Conservation (phyloP, 2,888 invertebrate genomes). For the Invenusta paracnida region DNA sequence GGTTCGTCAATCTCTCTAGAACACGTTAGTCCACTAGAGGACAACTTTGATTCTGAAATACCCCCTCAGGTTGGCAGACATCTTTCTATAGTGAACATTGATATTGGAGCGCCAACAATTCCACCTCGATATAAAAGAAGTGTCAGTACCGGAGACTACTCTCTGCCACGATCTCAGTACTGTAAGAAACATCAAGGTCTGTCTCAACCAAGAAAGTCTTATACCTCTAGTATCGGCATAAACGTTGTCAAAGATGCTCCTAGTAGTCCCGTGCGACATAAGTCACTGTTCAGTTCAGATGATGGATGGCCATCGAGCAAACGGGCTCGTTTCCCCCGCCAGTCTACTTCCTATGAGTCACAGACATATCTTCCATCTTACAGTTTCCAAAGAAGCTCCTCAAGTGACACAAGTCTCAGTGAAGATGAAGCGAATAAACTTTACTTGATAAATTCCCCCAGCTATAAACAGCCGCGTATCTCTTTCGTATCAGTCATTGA, state of each 20-base stretch:
- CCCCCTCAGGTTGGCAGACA: too few species aligned
- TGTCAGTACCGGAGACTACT: not conserved
- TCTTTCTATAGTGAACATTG: constrained; percentile 6
- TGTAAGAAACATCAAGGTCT: not conserved
- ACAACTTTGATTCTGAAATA: too few species aligned
- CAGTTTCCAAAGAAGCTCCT: not conserved
- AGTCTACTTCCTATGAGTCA: not conserved
- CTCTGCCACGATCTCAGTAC: not conserved
- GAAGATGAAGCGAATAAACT: not conserved
- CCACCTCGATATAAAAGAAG: constrained; percentile 1
- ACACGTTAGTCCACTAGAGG: not conserved
- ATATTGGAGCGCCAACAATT: not conserved
- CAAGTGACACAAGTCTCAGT: not conserved
- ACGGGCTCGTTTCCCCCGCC: not conserved
- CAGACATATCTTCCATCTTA: not conserved
- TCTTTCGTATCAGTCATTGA: constrained; percentile 2
- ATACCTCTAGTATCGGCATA: not conserved
- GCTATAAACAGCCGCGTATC: too few species aligned
- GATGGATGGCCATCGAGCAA: constrained; percentile 21
- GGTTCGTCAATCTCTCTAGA: not conserved
- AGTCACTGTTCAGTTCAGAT: not conserved
- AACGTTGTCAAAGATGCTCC: not conserved
- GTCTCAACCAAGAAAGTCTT: not conserved
- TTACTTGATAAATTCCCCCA: not conserved
- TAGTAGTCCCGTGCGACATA: not conserved